A percentile compares a stretch with the other conserved stretches of the same genome.
Evolutionary conservation across 1,140 invertebrate genomes (phyloP).

Genomic region (Achatina immaculata): DNA sequence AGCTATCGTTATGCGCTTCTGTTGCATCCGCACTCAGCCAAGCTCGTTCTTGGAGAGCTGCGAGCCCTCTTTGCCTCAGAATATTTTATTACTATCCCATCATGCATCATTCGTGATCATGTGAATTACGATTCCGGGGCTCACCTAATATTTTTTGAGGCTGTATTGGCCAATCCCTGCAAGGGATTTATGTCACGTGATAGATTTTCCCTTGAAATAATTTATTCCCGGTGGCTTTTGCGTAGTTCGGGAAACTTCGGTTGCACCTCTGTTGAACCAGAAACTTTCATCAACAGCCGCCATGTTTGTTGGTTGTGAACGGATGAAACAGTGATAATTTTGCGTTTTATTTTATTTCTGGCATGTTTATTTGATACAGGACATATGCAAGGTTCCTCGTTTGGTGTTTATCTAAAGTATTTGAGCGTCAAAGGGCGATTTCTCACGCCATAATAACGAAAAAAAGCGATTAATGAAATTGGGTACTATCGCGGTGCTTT

Average conservation of each 20-base stretch:
- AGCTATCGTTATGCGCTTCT: constrained; percentile 36
- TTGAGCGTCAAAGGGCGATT: constrained; percentile 42
- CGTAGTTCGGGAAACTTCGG: constrained; percentile 80
- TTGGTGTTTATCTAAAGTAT: constrained; percentile 42
- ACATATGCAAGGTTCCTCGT: constrained; percentile 40
- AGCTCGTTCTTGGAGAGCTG: constrained; percentile 35
- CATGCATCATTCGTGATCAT: constrained; percentile 33
- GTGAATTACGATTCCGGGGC: constrained; percentile 35
- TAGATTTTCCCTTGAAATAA: constrained; percentile 54
- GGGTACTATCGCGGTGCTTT: constrained; percentile 29
- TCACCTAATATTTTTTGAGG: constrained; percentile 28
- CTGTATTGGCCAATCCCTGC: constrained; percentile 45
- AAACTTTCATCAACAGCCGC: constrained; percentile 92
- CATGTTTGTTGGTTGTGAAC: constrained; percentile 85
- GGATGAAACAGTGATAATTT: constrained; percentile 42
- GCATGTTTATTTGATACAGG: constrained; percentile 34
- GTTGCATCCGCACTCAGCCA: constrained; percentile 32
- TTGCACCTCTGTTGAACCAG: constrained; percentile 79
- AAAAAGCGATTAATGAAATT: constrained; percentile 43
- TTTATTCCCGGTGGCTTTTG: constrained; percentile 59
- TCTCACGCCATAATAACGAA: constrained; percentile 54
- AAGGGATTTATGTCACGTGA: constrained; percentile 55
- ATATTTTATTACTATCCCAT: constrained; percentile 41
- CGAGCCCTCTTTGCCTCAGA: constrained; percentile 22
- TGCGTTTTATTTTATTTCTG: constrained; percentile 44